phyloP scores from a whole-genome alignment of 2,797 vertebrate species.

The Anguilla megastoma region DNA sequence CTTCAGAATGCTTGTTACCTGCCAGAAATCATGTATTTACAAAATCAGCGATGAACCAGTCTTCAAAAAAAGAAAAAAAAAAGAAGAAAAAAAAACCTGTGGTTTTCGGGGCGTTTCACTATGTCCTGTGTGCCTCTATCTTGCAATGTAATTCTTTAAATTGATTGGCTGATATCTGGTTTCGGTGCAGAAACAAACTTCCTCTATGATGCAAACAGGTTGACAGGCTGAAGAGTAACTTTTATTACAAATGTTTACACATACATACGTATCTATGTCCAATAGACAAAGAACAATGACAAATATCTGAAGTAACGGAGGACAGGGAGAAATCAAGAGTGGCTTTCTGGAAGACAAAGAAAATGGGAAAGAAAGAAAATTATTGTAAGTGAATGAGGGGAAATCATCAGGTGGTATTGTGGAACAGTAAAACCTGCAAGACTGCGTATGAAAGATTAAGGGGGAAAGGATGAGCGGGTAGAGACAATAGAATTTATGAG shows the following conservation, averaged over 20 bases:
- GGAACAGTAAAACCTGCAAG: not conserved
- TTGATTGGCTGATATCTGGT: slow-evolving; percentile 34
- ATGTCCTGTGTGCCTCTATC: not conserved
- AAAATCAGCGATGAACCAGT: not conserved
- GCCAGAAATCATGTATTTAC: not conserved
- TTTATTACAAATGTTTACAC: not conserved
- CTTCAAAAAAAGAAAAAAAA: not conserved
- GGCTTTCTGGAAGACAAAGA: not conserved
- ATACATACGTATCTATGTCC: not conserved
- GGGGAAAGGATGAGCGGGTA: not conserved
- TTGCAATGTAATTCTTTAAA: slow-evolving; percentile 27
- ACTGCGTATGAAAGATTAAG: not conserved
- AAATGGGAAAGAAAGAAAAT: not conserved
- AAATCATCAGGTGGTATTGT: not conserved
- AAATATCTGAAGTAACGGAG: not conserved
- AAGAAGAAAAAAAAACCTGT: not conserved
- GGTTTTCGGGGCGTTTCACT: slow-evolving; percentile 25
- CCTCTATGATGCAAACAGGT: slow-evolving; percentile 30
- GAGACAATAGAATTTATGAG: not conserved
- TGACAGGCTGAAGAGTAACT: not conserved
- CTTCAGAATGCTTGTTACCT: not conserved
- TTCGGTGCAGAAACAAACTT: slow-evolving; percentile 21
- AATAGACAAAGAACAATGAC: not conserved
- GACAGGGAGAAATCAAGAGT: not conserved
- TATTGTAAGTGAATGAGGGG: not conserved